These are phyloP conservation scores for Venturia canescens DNA, from an alignment of 1,140 invertebrate genomes.

Conservation along the genomic window DNA sequence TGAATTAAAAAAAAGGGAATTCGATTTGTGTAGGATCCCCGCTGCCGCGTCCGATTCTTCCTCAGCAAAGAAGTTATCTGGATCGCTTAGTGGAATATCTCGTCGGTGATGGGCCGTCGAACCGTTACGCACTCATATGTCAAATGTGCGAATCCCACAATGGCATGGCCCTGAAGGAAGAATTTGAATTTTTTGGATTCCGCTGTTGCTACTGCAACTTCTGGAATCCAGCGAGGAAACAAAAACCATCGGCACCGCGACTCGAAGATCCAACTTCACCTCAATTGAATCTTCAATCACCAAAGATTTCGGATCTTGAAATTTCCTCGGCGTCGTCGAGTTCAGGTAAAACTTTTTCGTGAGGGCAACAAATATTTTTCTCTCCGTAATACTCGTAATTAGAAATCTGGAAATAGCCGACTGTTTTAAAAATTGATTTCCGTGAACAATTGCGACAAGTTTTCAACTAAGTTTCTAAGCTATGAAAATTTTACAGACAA, in stretches of 20 bases:
- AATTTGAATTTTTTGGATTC: slow-evolving; percentile 96
- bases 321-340: slow-evolving; percentile 34
- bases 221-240: slow-evolving; percentile 90
- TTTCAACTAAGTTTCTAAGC: too few species aligned
- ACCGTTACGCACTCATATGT: slow-evolving; percentile 97
- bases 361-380: background rate
- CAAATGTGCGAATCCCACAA: slow-evolving; percentile 93
- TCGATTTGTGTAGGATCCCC: slow-evolving; percentile 56
- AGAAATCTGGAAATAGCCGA: background rate
- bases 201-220: slow-evolving; percentile 92
- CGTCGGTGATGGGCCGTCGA: slow-evolving; percentile 95
- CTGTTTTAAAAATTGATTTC: too few species aligned
- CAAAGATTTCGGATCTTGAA: slow-evolving; percentile 45
- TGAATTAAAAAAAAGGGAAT: background rate
- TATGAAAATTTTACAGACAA: background rate
- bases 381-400: too few species aligned
- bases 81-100: slow-evolving; percentile 96
- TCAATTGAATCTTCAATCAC: slow-evolving; percentile 9
- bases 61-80: slow-evolving; percentile 82
- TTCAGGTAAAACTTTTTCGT: slow-evolving; percentile 13
- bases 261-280: slow-evolving; percentile 68
- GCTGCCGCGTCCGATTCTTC: slow-evolving; percentile 77
- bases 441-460: too few species aligned
- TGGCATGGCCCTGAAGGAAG: slow-evolving; percentile 97
- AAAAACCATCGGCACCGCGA: slow-evolving; percentile 86